Base-by-base conservation (phyloP, 2,888 invertebrate species). In the Kuschelorhynchus macadamiae region DNA sequence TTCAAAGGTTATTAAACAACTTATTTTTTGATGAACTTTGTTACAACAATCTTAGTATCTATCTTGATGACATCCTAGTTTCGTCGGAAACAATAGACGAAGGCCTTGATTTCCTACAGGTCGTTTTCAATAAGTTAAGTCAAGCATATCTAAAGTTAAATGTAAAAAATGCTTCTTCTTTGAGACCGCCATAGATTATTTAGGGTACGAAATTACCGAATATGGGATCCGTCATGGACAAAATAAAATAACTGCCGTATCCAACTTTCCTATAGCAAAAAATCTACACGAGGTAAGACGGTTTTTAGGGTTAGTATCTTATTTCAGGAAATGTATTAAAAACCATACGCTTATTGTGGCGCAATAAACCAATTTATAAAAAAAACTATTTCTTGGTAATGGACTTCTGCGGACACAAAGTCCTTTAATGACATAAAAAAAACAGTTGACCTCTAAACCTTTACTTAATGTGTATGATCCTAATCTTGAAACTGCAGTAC, bases 1-100 rank as follows among this genome's bases (percentile, higher is more conserved):
- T 80, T 52, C 80, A 81, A 44, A 46, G 80, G 67, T n/a, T 79
- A 16, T 78, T 82, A 77, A 78, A 81, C 52, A 44, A 65, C 1
- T 69, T 81, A 3, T 59, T 82, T 16, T 50, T 76, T 30, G 77
- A 77, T 0, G 47, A 80, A 64, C 7, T 25, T 5, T 63, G 71
- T 4, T 75, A 21, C 3, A 1, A 46, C 5, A 65, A 66, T 0
- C 74, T 76, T 30, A 25, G 76, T 0, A 76, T 76, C 0, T 80
- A 79, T 46, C 20, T 79, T 0, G 79, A 79, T 47, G 80, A 80
- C 33, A 76, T 80, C 0, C 68, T 80, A 4, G 71, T 79, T 0
- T 49, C 55, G 9, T 30, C 41, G 4, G 17, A 14, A 8, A 53
- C 33, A 39, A 30, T 57, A 8, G 25, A 25, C 4, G 46, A 67